phyloP scores from a whole-genome alignment of 2,888 invertebrate genomes.

The Mythimna ferrago region DNA sequence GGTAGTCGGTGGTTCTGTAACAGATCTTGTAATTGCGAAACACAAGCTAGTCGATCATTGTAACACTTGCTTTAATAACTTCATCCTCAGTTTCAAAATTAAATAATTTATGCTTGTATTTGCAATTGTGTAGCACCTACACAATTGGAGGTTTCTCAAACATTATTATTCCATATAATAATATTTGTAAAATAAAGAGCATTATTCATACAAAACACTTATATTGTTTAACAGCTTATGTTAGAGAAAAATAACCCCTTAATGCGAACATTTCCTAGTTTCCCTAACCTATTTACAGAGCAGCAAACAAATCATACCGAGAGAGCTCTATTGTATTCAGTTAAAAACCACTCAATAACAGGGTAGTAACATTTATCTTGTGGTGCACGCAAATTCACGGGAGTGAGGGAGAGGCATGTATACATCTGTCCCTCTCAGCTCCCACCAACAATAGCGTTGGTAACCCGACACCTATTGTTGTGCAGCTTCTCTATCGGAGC shows the following conservation, averaged over 20 bases:
- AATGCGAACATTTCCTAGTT: neutral
- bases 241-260: neutral
- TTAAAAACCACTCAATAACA: conserved; percentile 46
- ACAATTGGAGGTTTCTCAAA: neutral
- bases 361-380: conserved; percentile 33
- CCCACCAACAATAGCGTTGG: conserved; percentile 39
- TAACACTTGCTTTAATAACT: neutral
- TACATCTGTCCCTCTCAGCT: conserved; percentile 1
- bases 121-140: too few species aligned
- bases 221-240: neutral
- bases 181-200: too few species aligned
- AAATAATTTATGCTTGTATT: too few species aligned
- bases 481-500: conserved; percentile 45
- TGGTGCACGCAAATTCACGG: conserved; percentile 25
- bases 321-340: conserved; percentile 33
- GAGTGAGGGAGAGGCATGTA: conserved; percentile 8
- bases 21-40: neutral
- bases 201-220: neutral
- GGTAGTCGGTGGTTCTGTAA: neutral
- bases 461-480: conserved; percentile 50
- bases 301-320: conserved; percentile 13
- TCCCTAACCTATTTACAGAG: neutral
- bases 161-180: neutral
- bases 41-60: neutral
- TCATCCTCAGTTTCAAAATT: neutral